phyloP scores from a whole-genome alignment of 2,797 vertebrate species.

The Gobionotothen gibberifrons region DNA sequence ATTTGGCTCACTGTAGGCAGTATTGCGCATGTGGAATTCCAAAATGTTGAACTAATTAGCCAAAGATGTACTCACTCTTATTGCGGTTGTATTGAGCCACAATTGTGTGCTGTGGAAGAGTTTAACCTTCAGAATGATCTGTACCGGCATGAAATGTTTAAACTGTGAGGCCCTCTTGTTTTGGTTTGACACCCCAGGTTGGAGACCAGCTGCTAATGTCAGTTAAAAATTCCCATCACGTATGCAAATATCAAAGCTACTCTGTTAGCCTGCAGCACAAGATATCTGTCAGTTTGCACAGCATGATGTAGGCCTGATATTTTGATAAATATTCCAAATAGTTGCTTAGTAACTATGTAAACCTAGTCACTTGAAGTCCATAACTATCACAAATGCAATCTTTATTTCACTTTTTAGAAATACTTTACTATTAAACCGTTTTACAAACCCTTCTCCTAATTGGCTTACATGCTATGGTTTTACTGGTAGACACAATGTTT shows the following conservation, averaged over 20 bases:
- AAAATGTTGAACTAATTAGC: slow-evolving; percentile 26
- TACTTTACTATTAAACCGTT: neutral
- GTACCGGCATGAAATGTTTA: neutral
- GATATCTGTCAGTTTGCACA: neutral
- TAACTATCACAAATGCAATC: neutral
- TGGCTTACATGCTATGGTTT: neutral
- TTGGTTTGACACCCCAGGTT: slow-evolving; percentile 1
- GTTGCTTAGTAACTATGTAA: neutral
- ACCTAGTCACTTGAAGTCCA: neutral
- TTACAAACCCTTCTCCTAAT: neutral
- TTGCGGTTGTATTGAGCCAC: neutral
- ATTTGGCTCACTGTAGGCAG: slow-evolving; percentile 28
- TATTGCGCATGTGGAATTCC: slow-evolving; percentile 17
- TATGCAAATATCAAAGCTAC: slow-evolving; percentile 1
- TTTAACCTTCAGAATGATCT: slow-evolving; percentile 2
- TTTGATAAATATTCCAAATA: neutral
- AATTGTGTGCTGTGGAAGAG: neutral
- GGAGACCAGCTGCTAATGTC: neutral
- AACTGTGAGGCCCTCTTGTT: slow-evolving; percentile 1
- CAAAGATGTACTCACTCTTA: slow-evolving; percentile 3
- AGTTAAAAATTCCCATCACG: neutral
- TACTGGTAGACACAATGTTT: slow-evolving; percentile 1
- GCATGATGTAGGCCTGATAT: neutral
- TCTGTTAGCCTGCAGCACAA: neutral
- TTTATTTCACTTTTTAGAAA: neutral